Base-by-base conservation (phyloP, 2,888 invertebrate species). In the Apodemia hepburni region DNA sequence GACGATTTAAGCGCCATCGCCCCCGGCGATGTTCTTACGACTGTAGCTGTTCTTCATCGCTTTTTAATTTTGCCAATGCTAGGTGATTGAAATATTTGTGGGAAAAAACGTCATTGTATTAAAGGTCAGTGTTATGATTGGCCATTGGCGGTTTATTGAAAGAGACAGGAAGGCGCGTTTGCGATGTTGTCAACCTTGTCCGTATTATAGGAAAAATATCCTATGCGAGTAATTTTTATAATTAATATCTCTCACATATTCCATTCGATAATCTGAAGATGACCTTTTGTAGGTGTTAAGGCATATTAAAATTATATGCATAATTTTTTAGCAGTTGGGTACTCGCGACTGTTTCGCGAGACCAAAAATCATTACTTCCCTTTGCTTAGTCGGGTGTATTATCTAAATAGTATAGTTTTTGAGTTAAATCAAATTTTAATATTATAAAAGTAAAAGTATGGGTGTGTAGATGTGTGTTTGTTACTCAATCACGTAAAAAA, bases 141-240 rank as follows among this genome's bases (percentile, higher is more conserved):
- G 22, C 22, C 12, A 3, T 22, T 54, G 54, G 54, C 54, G 54
- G 63, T 51, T 59, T 57, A 61, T 59, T 65, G 51, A 61, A 64
- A 65, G 64, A 64, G 61, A 62, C 67, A 65, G 67, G 67, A 68
- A 68, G 68, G 60, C 62, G 60, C 58, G 57, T 63, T 33, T 57
- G 60, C 60, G 70, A 77, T 75, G 81, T 74, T 74, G 79, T 73
- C 81, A 76, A 77, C 82, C 81, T 82, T 81, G 77, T 70, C 67
- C 49, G 72, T 73, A 78, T 75, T 76, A 27, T 27, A 54, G 54
- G 54, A 15, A 27, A 54, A 54, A 54, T 54, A 54, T 54, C 51
- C 51, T 51, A 22, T 51, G 22, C 22, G 22, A 8, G 51, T 18
- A 51, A 51, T 51, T 51, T 22, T 51, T 51, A 51, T 51, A 22